Evolutionary conservation across 1,140 invertebrate genomes (phyloP).

Genomic region (Magallana gigas): DNA sequence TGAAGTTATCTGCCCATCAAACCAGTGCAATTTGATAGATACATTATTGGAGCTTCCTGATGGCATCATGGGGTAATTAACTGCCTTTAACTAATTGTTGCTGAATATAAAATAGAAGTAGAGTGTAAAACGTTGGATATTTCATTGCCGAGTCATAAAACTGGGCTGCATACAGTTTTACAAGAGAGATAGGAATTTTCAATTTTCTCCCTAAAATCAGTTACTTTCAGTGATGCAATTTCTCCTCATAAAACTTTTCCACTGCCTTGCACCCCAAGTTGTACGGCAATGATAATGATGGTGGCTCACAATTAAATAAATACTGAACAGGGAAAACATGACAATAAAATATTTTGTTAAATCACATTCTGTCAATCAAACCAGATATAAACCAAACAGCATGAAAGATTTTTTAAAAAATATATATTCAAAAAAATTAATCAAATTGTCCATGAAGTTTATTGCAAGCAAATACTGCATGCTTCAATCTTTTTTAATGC

Average conservation of each 20-base stretch:
- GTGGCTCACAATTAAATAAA: constrained; percentile 1
- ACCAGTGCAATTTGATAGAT: constrained; percentile 33
- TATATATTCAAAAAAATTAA: neutral
- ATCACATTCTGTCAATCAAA: neutral
- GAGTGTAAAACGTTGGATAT: neutral
- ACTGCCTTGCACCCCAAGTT: constrained; percentile 17
- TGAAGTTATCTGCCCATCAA: constrained; percentile 37
- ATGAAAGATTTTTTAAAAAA: neutral
- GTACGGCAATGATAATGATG: neutral
- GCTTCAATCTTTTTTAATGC: too few relatives aligned
- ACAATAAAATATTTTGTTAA: constrained; percentile 17
- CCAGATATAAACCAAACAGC: neutral
- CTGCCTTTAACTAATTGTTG: constrained; percentile 32
- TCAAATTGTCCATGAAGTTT: constrained; percentile 10
- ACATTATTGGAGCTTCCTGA: neutral
- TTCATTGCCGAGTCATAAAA: constrained; percentile 31
- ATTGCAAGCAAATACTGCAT: neutral
- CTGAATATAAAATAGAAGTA: constrained; percentile 33
- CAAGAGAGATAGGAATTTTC: neutral
- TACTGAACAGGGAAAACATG: constrained; percentile 9
- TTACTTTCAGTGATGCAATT: constrained; percentile 34
- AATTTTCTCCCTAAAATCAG: constrained; percentile 29
- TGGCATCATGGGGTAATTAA: constrained; percentile 34
- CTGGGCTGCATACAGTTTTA: neutral
- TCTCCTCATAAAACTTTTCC: constrained; percentile 34